Evolutionary conservation across 2,888 invertebrate genomes (phyloP).

Genomic region (Tridacna gigas): DNA sequence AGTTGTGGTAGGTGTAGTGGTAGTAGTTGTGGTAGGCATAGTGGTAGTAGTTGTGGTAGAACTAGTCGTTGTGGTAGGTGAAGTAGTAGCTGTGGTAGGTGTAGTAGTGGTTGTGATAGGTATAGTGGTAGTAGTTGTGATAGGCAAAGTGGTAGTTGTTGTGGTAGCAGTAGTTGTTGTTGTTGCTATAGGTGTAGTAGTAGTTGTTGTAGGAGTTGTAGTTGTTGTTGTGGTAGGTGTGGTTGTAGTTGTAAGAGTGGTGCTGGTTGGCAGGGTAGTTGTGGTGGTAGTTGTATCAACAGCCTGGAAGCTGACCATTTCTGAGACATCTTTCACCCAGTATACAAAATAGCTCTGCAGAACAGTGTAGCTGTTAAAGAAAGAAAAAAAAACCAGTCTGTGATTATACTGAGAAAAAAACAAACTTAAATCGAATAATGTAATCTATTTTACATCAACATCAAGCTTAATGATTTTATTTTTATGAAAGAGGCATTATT

Average conservation of each 20-base stretch:
- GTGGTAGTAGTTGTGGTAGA: neutral
- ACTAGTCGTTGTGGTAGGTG: constrained; percentile 1
- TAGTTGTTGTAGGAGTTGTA: neutral
- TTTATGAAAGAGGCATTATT: no score
- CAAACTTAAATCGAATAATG: no score
- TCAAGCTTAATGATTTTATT: no score
- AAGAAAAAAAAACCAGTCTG: neutral
- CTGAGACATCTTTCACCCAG: constrained; percentile 34
- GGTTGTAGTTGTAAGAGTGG: neutral
- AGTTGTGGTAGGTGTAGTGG: neutral
- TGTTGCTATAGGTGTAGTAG: neutral
- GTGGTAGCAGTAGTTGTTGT: neutral
- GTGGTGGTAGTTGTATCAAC: neutral
- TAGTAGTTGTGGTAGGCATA: neutral
- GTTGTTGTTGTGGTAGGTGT: neutral
- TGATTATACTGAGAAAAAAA: neutral
- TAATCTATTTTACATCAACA: no score
- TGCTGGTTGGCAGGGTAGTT: neutral
- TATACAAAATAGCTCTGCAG: constrained; percentile 1
- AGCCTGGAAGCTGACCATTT: constrained; percentile 12
- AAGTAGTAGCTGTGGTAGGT: neutral
- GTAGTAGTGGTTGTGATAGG: neutral
- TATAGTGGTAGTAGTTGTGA: neutral
- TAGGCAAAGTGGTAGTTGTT: neutral
- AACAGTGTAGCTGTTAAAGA: constrained; percentile 30